A percentile compares a stretch with the other conserved stretches of the same genome.
Evolutionary conservation across 2,797 vertebrate genomes (phyloP).

Genomic region (Periophthalmus magnuspinnatus): DNA sequence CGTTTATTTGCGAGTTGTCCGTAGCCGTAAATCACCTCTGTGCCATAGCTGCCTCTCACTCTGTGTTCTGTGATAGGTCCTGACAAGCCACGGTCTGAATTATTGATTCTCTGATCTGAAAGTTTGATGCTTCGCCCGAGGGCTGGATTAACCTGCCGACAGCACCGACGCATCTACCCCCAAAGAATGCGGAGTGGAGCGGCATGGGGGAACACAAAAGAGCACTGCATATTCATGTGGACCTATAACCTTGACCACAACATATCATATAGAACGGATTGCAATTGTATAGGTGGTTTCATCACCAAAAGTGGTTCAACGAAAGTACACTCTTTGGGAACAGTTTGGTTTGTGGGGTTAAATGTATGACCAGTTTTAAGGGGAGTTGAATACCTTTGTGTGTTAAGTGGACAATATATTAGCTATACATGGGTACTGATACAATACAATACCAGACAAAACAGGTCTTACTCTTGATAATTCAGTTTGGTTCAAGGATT

Average conservation of each 20-base stretch:
- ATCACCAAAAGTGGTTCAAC: not conserved
- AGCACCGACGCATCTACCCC: conserved; percentile 32
- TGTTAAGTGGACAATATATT: too few relatives aligned
- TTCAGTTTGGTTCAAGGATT: conserved; percentile 17
- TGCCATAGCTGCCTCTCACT: conserved; percentile 51
- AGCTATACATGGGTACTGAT: too few relatives aligned
- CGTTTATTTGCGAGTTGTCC: conserved; percentile 50
- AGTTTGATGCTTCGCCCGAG: conserved; percentile 78
- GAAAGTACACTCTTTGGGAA: too few relatives aligned
- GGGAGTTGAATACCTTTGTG: too few relatives aligned
- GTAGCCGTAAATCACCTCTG: conserved; percentile 62
- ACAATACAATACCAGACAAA: too few relatives aligned
- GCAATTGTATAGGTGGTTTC: not conserved
- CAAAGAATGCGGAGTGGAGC: conserved; percentile 47
- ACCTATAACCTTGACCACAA: conserved; percentile 10
- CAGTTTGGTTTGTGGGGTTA: too few relatives aligned
- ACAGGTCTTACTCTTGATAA: not conserved
- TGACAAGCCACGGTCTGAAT: conserved; percentile 75
- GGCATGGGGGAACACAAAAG: conserved; percentile 24
- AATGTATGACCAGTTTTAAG: too few relatives aligned
- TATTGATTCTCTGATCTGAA: conserved; percentile 80
- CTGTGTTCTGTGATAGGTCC: conserved; percentile 69
- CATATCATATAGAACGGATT: not conserved
- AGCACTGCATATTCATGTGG: conserved; percentile 55
- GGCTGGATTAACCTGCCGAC: conserved; percentile 79